Base-by-base conservation (phyloP, 2,888 invertebrate species). In the Calliscelio sp. region DNA sequence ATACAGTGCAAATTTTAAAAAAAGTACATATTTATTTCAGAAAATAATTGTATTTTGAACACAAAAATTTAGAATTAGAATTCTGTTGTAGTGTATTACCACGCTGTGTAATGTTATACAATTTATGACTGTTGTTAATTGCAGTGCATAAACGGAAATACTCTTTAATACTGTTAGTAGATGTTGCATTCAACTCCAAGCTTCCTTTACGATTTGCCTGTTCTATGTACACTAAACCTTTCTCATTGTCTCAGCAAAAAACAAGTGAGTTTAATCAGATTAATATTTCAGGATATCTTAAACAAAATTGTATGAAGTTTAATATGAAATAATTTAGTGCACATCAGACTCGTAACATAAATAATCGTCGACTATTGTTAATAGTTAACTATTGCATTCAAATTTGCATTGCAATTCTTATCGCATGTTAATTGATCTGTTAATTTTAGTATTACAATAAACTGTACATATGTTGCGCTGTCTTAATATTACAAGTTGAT, bases 121-220 rank as follows among this genome's bases (percentile, higher is more conserved):
- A 51, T 63, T 61, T n/a, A 41, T 24, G 22, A 41, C 55, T 16
- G 59, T 35, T 59, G 20, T 10, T n/a, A 61, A 10, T 77, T 68
- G 73, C 83, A 84, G 70, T 84, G 22, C 59, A 74, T 70, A 84
- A 84, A 84, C 74, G 74, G 28, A 28, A 63, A 14, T 61, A 75
- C 79, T 79, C 79, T 49, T 24, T 84, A 84, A 84, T 84, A 84
- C 83, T 79, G 83, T 84, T 84, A 83, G 71, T 78, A 77, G 71
- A 71, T 71, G 68, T 68, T 77, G 63, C 70, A 51, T 70, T 68
- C 66, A 74, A 81, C 53, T 66, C 24, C 61, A 68, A 81, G 68
- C 68, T 57, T 74, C 59, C 55, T n/a, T 41, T 61, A 74, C 46
- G 18, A 55, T 46, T 44, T 71, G n/a, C 46, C 63, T 49, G 22